Evolutionary conservation across 2,888 invertebrate genomes (phyloP).

Genomic region (Philereme transversata): DNA sequence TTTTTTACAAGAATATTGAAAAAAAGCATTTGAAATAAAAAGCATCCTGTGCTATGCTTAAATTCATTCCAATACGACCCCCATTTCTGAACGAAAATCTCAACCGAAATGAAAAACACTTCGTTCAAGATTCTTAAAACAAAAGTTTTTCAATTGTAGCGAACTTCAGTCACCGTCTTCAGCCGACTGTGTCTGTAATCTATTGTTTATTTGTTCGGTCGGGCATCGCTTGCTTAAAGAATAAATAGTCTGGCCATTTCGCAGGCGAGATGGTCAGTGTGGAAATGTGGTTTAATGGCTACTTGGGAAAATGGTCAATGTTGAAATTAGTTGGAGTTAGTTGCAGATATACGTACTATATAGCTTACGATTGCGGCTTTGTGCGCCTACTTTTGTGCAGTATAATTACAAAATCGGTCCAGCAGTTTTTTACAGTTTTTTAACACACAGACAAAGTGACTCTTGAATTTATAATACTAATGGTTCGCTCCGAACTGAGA

Average conservation of each 20-base stretch:
- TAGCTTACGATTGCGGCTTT: too few species aligned
- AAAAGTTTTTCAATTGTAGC: conserved; percentile 26
- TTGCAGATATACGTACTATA: too few species aligned
- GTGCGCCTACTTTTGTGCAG: too few species aligned
- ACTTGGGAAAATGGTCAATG: neutral
- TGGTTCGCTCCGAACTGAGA: too few species aligned
- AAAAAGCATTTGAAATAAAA: neutral
- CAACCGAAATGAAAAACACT: conserved; percentile 20
- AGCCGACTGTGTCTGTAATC: conserved; percentile 19
- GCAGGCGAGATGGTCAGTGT: conserved; percentile 13
- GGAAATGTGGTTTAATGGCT: neutral
- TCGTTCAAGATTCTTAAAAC: conserved; percentile 16
- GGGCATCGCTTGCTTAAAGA: conserved; percentile 16
- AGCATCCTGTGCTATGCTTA: neutral
- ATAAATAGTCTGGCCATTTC: conserved; percentile 22
- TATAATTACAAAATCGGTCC: too few species aligned
- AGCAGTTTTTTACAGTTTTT: too few species aligned
- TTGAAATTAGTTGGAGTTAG: too few species aligned
- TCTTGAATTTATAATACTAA: too few species aligned
- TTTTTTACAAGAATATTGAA: too few species aligned
- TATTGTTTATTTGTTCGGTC: conserved; percentile 18
- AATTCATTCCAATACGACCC: conserved; percentile 5
- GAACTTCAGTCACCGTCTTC: conserved; percentile 20
- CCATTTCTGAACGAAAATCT: conserved; percentile 8
- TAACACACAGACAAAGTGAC: too few species aligned